Evolutionary conservation across 30 jellyfish, hydroid and myxozoan species (phyloP), one percentile per base, ranked within the genome.

Genomic region (Catostylus mosaicus): DNA sequence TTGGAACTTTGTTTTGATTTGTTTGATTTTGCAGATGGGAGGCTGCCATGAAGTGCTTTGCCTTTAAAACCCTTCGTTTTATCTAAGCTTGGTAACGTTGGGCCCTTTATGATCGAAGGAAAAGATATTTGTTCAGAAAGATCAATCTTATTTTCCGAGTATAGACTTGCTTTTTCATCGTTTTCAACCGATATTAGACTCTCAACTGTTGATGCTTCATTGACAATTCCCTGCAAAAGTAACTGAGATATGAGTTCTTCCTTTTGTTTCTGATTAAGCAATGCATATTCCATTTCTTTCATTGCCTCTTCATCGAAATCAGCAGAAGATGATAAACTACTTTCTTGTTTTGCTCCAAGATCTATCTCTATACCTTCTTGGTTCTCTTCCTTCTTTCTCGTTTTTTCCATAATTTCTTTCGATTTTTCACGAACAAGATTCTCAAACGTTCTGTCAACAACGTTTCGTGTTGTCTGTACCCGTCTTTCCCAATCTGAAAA

Each of bases 31-130:
- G 73, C 77, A 18, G 92, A 82, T 3, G 86, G 86, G 23, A 62
- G 11, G 22, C 84, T 70, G 35, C 90, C 62, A 34, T 82, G 92
- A 38, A 82, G 46, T 12, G 92, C 92, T n/a, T 82, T 82, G 60
- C 92, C 92, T 29, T 36, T 82, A 75, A 82, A 82, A 2, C 92
- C 92, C 22, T 63, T 71, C 35, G 38, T 31, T 51, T 83, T 82
- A 10, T 61, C 62, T 30, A 80, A 57, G 26, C 75, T 86, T 1
- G 80, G 24, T 1, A 82, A 23, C 11, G 92, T 50, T 33, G 37
- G 35, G 5, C 18, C 78, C 31, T 37, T 48, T 22, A 36, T 73
- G 36, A 33, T 69, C n/a, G 86, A 3, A 20, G 92, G 92, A 29
- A 82, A 74, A 1, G 92, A 82, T 24, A 70, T 83, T 23, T 57